phyloP scores from a whole-genome alignment of 2,888 invertebrate genomes.

The Microdon myrmicae region DNA sequence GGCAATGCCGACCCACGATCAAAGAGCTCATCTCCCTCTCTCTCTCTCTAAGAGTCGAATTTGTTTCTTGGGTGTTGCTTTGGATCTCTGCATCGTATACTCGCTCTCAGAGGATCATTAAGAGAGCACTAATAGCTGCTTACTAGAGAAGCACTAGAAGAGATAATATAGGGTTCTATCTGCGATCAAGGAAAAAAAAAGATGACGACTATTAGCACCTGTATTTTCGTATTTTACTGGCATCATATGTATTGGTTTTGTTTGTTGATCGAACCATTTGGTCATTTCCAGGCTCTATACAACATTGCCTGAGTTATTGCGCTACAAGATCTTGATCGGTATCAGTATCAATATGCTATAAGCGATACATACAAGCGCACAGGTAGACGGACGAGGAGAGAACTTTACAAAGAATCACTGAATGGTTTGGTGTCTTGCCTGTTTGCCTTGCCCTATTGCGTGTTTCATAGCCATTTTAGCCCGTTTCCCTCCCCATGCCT shows the following conservation, averaged over 20 bases:
- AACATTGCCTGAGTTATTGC: background rate
- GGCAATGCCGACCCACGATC: too few species aligned
- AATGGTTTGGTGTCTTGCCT: slow-evolving; percentile 53
- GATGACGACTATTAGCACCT: too few species aligned
- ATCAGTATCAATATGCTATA: too few species aligned
- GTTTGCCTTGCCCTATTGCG: slow-evolving; percentile 67
- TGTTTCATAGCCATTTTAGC: slow-evolving; percentile 58
- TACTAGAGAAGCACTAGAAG: too few species aligned
- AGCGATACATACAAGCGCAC: slow-evolving; percentile 5
- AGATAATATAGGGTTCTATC: too few species aligned
- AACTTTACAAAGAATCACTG: slow-evolving; percentile 39
- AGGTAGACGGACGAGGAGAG: slow-evolving; percentile 14
- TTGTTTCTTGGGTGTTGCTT: too few species aligned
- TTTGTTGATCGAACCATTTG: slow-evolving; percentile 39
- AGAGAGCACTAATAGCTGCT: too few species aligned
- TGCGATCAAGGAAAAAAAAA: too few species aligned
- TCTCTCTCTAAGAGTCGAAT: too few species aligned
- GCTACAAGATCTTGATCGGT: slow-evolving; percentile 22
- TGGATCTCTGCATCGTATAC: too few species aligned
- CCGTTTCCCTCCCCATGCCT: slow-evolving; percentile 42
- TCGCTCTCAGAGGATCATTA: too few species aligned
- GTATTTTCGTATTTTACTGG: slow-evolving; percentile 8
- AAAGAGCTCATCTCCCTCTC: too few species aligned
- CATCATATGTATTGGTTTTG: slow-evolving; percentile 6
- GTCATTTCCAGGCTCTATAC: slow-evolving; percentile 44